Base-by-base conservation (phyloP, 1,140 invertebrate species). In the Vanessa tameamea region DNA sequence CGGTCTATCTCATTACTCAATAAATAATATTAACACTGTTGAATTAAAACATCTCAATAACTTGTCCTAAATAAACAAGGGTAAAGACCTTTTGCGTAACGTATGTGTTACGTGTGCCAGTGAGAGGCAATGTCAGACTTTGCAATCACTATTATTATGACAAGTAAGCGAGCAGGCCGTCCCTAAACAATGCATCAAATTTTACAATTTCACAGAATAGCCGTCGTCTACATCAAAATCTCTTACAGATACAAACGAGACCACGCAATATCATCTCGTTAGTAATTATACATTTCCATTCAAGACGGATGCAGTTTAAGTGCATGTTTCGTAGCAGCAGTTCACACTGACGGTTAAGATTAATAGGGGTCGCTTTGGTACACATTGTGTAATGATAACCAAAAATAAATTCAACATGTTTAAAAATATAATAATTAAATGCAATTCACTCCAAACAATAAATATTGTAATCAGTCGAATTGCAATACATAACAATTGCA, bases 51-150 rank as follows among this genome's bases (percentile, higher is more conserved):
- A 90, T 89, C 82, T 89, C 87, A 83, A 86, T 86, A 87, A 85
- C 72, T 74, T 86, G 89, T 90, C 87, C 90, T 85, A 89, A 89
- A 92, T 89, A 91, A 90, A 89, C 86, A 91, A 84, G 89, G 87
- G 90, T 90, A 92, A 92, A 92, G 87, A 90, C 81, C 88, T 88
- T 92, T 92, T 92, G 89, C 89, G 83, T 90, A 92, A 92, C 75
- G n/a, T 71, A 71, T 55, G 51, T 77, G 86, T 92, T 92, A 92
- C 89, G 89, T 89, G 80, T 77, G 78, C 77, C 82, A 76, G 89
- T 90, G 89, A 91, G 89, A 91, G 87, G 90, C 90, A 91, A 92
- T 91, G 90, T 92, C 89, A 92, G 89, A 78, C 77, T 79, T 78
- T 85, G 86, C 87, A 85, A 84, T 75, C 73, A 67, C 79, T 80